Conservation (phyloP, 2,113 vertebrate genomes). For the Podilymbus podiceps region DNA sequence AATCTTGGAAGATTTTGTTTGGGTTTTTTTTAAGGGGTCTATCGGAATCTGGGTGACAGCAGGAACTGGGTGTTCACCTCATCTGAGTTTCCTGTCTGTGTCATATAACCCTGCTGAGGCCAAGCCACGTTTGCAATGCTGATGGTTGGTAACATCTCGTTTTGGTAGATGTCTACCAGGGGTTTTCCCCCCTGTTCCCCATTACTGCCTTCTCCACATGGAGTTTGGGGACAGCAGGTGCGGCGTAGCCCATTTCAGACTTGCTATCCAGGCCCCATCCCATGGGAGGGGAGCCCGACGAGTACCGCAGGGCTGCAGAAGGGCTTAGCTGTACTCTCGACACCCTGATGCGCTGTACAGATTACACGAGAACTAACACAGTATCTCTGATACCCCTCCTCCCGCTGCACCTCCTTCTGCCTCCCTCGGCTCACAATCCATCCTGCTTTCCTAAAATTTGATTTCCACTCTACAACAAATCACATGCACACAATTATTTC, state of each 20-base stretch:
- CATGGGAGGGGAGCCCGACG: fast-evolving
- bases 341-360: neutral
- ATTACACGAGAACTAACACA: neutral
- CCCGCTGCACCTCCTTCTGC: neutral
- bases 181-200: neutral
- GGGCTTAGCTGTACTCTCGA: no score
- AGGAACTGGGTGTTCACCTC: neutral
- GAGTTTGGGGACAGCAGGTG: neutral
- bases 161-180: fast-evolving
- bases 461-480: neutral
- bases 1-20: neutral
- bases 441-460: neutral
- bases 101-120: neutral
- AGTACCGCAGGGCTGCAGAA: neutral
- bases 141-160: neutral
- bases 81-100: neutral
- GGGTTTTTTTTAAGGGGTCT: neutral
- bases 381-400: neutral
- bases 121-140: neutral
- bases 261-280: neutral
- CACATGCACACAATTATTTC: fast-evolving
- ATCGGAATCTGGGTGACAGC: neutral
- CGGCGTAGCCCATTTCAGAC: neutral
- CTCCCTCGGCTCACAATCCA: neutral
- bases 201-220: neutral